phyloP scores from a whole-genome alignment of 1,140 invertebrate genomes.

The Atta texana region DNA sequence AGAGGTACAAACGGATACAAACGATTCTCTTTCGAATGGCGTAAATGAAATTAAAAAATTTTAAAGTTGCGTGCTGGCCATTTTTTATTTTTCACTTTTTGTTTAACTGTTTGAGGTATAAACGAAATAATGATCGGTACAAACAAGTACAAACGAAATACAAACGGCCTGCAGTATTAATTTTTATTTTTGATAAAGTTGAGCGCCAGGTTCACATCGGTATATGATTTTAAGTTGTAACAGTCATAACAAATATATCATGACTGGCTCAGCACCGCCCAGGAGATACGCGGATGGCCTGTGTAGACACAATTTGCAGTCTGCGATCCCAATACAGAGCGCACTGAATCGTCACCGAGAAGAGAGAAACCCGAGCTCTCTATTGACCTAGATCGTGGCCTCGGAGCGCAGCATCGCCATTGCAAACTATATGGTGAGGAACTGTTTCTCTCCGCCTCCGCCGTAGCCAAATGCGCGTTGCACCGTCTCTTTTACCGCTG shows the following conservation, averaged over 20 bases:
- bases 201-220: too few relatives aligned
- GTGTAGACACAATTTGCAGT: slow-evolving; percentile 6
- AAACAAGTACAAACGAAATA: too few relatives aligned
- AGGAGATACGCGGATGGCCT: background rate
- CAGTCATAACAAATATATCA: background rate
- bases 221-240: too few relatives aligned
- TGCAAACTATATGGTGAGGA: slow-evolving; percentile 37
- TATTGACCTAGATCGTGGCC: slow-evolving; percentile 76
- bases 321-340: slow-evolving; percentile 8
- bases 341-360: slow-evolving; percentile 47
- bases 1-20: too few relatives aligned
- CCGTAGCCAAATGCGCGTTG: background rate
- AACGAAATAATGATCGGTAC: too few relatives aligned
- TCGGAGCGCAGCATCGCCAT: slow-evolving; percentile 51
- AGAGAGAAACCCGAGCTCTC: slow-evolving; percentile 67
- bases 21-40: too few relatives aligned
- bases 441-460: slow-evolving; percentile 20
- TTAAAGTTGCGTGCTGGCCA: too few relatives aligned
- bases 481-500: slow-evolving; percentile 21
- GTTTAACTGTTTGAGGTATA: too few relatives aligned
- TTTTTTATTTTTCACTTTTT: too few relatives aligned
- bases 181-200: too few relatives aligned
- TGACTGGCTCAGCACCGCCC: background rate
- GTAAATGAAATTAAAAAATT: too few relatives aligned
- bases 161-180: too few relatives aligned